A percentile compares a stretch with the other conserved stretches of the same genome.
Evolutionary conservation across 2,888 invertebrate genomes (phyloP).

Genomic region (Pristionchus fissidentatus): DNA sequence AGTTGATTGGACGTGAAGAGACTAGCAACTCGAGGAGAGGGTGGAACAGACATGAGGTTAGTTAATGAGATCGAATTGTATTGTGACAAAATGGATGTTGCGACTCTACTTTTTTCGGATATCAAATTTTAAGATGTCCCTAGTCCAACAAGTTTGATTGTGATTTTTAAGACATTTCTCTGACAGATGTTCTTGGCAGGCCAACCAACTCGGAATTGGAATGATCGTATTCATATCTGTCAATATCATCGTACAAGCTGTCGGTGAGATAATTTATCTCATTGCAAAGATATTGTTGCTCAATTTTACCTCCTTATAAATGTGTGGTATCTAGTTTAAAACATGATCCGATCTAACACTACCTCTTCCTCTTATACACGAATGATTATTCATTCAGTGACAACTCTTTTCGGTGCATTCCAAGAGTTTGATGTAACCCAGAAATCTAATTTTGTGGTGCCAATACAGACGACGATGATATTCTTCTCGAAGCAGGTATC

Average conservation of each 20-base stretch:
- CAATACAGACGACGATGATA: conserved; percentile 60
- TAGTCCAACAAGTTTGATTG: too few relatives aligned
- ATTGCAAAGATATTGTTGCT: conserved; percentile 78
- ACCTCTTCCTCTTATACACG: conserved; percentile 52
- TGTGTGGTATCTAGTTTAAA: too few relatives aligned
- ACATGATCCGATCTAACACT: not conserved
- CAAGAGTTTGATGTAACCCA: conserved; percentile 70
- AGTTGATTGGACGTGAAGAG: too few relatives aligned
- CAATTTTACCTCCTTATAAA: too few relatives aligned
- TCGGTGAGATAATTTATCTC: conserved; percentile 55
- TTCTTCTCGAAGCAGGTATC: conserved; percentile 61
- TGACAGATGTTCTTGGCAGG: too few relatives aligned
- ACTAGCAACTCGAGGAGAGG: too few relatives aligned
- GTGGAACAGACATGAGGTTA: too few relatives aligned
- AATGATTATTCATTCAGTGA: conserved; percentile 98
- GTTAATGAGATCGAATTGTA: too few relatives aligned
- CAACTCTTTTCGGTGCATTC: conserved; percentile 82
- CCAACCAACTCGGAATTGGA: conserved; percentile 90
- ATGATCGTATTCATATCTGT: conserved; percentile 73
- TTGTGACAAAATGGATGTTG: too few relatives aligned
- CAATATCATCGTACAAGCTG: conserved; percentile 71
- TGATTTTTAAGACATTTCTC: too few relatives aligned
- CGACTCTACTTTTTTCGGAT: too few relatives aligned
- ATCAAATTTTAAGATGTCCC: too few relatives aligned
- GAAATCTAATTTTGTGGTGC: conserved; percentile 54